Base-by-base conservation (phyloP, 2,797 vertebrate genomes). In the Myiothlypis coronata region DNA sequence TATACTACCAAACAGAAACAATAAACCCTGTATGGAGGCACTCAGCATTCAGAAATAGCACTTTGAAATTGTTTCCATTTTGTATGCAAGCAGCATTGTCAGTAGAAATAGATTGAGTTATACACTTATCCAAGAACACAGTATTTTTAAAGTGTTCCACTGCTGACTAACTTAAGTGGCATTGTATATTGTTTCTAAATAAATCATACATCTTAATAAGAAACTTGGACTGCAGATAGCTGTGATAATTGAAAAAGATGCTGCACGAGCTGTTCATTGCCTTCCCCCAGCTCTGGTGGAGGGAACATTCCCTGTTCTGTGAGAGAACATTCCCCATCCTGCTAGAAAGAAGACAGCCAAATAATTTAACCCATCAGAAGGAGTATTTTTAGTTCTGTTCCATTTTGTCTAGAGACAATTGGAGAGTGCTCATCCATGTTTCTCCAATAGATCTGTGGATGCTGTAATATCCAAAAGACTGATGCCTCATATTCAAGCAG, bases 371-470 rank as follows among this genome's bases (percentile, higher is more conserved):
- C 55, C 68, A 74, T 60, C 82, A 85, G 49, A 72, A 49, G 20
- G 50, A 21, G 32, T 87, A 94, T 87, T 93, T 96, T 96, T 91
- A 95, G 64, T 71, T 60, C 39, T 23, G 30, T 77, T 43, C 84
- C 82, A 28, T 87, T 94, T 72, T 84, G 14, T 53, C 56, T 83
- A 75, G 46, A 93, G 84, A 59, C 61, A 92, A 80, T 28, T 89
- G 83, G 32, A 44, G 52, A 56, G 44, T 32, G 53, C 60, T 85
- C 60, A 60, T 70, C 78, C 32, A 12, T 56, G 9, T 23, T 61
- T 69, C 47, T 90, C 67, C 12, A 16, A 17, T 2, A 60, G 39
- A 93, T 55, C 27, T 57, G 43, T 57, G 65, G 20, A 18, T 68
- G 57, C 43, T 74, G 1, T 34, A 53, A 70, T 34, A 80, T 32